These are phyloP conservation scores for Drosophila miranda DNA, from an alignment of 1,140 invertebrate species.

Conservation along the genomic window DNA sequence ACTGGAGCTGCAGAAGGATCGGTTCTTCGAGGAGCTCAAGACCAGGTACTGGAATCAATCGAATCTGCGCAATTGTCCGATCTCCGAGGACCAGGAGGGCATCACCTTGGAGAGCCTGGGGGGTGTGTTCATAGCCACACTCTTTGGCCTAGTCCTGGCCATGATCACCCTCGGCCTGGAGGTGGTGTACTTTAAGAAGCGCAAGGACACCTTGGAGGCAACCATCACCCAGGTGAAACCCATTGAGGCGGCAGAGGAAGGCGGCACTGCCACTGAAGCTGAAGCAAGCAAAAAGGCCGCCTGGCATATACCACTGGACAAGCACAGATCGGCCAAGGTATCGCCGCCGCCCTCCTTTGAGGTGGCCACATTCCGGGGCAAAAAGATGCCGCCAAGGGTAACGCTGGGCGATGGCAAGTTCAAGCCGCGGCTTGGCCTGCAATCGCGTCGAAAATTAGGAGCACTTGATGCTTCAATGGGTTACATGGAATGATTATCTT, in stretches of 20 bases:
- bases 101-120: conserved; percentile 94
- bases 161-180: conserved; percentile 92
- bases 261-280: background rate
- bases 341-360: conserved; percentile 72
- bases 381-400: conserved; percentile 38
- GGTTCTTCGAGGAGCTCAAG: conserved; percentile 90
- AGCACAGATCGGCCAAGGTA: conserved; percentile 28
- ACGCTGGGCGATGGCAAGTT: conserved; percentile 58
- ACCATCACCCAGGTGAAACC: conserved; percentile 62
- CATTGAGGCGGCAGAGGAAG: background rate
- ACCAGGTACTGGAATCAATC: conserved; percentile 93
- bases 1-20: conserved; percentile 91
- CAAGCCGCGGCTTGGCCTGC: conserved; percentile 54
- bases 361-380: conserved; percentile 54
- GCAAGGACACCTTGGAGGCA: conserved; percentile 23
- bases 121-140: conserved; percentile 94
- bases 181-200: conserved; percentile 89
- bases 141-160: conserved; percentile 91
- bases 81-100: conserved; percentile 91
- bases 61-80: conserved; percentile 86
- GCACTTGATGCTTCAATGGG: conserved; percentile 11
- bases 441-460: conserved; percentile 36
- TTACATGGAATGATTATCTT: conserved; percentile 49
- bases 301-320: conserved; percentile 30
- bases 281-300: conserved; percentile 24